These are phyloP conservation scores for Morpho deidamia DNA, from an alignment of 2,888 invertebrate species.

Conservation along the genomic window DNA sequence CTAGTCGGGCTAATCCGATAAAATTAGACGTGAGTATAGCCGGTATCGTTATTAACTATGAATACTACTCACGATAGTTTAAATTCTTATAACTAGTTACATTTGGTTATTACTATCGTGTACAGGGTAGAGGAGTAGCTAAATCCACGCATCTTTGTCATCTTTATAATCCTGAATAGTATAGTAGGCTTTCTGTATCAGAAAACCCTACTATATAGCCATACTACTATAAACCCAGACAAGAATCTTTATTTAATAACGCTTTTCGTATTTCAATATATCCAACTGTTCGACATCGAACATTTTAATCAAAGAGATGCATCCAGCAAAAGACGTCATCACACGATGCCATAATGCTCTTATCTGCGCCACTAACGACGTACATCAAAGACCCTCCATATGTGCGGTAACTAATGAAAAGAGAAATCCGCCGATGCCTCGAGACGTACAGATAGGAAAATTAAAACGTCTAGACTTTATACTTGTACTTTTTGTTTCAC, in stretches of 20 bases:
- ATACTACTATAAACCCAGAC: no score
- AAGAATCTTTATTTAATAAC: background rate
- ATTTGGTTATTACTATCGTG: no score
- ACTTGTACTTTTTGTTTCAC: conserved; percentile 55
- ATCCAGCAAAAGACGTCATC: conserved; percentile 29
- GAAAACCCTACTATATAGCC: no score
- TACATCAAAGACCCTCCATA: conserved; percentile 65
- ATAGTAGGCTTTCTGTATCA: no score
- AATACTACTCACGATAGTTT: no score
- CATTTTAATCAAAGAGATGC: conserved; percentile 24
- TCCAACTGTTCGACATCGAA: conserved; percentile 6
- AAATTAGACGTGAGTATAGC: no score
- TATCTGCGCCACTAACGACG: conserved; percentile 60
- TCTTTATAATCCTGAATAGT: no score
- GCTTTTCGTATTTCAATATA: background rate
- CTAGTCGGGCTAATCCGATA: no score
- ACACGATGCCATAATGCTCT: conserved; percentile 48
- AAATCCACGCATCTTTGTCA: no score
- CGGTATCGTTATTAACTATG: no score
- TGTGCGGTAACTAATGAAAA: conserved; percentile 66
- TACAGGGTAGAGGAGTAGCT: no score
- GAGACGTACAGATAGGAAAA: conserved; percentile 69
- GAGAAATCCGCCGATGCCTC: conserved; percentile 59
- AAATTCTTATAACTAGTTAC: no score
- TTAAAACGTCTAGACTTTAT: conserved; percentile 73